Base-by-base conservation (phyloP, 2,888 invertebrate species). In the Chirona hameri region DNA sequence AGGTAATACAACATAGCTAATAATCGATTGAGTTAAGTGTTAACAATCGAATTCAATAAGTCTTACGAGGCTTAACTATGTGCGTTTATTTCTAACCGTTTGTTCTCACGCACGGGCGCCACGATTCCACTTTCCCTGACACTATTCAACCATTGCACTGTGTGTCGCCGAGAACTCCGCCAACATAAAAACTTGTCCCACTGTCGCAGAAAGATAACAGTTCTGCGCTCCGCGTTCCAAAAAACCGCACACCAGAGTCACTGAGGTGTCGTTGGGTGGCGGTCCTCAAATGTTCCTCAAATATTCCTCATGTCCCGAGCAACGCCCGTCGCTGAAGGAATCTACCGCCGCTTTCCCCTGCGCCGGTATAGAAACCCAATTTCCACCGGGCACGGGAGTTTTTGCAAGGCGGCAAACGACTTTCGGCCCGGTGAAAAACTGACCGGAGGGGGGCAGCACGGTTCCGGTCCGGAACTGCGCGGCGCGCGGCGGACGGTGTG, bases 281-380 rank as follows among this genome's bases (percentile, higher is more conserved):
- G 10, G 21, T 18, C 9, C 57, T 18, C 18, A 57, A 12, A 21
- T 18, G 57, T 57, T 18, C 57, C 4, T 21, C 57, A 18, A 9
- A n/a, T n/a, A 3, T 21, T 21, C 18, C 57, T 18, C 9, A 21
- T 21, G 14, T 18, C 57, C 14, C 4, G 57, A 3, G 18, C 10
- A 18, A 15, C 18, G 21, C 57, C 18, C 14, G 10, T 15, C 18
- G 21, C 57, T 18, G 3, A 21, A 12, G 57, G 57, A 57, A 15
- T 57, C 57, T 14, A 52, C 52, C 57, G 3, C 21, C 60, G n/a
- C 24, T n/a, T 60, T 60, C n/a, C 21, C 60, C 60, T 3, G n/a
- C n/a, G n/a, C 60, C 60, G 60, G 60, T 60, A 60, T 60, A 60
- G 60, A 60, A 60, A 60, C 60, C 60, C 10, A 60, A n/a, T 60